A percentile compares a stretch with the other conserved stretches of the same genome.
phyloP scores from a whole-genome alignment of 2,797 vertebrate species.

The Sebastiscus tertius region DNA sequence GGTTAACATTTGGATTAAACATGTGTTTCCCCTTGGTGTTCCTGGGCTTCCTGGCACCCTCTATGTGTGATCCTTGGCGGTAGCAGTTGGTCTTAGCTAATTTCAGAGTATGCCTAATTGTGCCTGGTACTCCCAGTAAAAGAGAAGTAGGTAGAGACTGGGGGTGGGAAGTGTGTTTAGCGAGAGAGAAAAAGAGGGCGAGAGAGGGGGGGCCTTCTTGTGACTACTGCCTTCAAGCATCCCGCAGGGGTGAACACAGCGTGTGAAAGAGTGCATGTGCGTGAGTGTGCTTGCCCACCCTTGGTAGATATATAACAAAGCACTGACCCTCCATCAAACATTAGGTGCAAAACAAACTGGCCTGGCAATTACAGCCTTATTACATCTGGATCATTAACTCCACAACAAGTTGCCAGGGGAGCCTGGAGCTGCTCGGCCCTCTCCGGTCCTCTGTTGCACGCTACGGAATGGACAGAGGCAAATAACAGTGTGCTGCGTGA shows the following conservation, averaged over 20 bases:
- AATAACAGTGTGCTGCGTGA: conserved; percentile 32
- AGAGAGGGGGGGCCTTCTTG: background rate
- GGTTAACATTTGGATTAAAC: conserved; percentile 1
- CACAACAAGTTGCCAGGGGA: conserved; percentile 74
- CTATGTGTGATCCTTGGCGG: conserved; percentile 29
- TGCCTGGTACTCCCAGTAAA: conserved; percentile 24
- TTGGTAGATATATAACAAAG: conserved; percentile 73
- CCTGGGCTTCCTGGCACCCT: conserved; percentile 16
- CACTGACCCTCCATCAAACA: conserved; percentile 75
- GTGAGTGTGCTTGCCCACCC: conserved; percentile 49
- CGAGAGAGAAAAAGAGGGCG: conserved; percentile 1
- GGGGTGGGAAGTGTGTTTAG: background rate
- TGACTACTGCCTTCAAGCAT: conserved; percentile 33
- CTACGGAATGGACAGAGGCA: conserved; percentile 49
- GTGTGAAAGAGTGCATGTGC: conserved; percentile 27
- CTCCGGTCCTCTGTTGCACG: conserved; percentile 52
- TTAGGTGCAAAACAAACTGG: conserved; percentile 76
- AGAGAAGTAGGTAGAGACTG: conserved; percentile 10
- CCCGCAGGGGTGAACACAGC: conserved; percentile 13
- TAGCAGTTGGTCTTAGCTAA: conserved; percentile 14
- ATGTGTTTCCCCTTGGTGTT: conserved; percentile 8
- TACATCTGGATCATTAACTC: conserved; percentile 80
- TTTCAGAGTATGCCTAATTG: conserved; percentile 54
- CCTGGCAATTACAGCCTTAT: conserved; percentile 77
- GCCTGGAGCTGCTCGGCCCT: conserved; percentile 50